Evolutionary conservation across 2,797 vertebrate species (phyloP).

Genomic region (Aldrovandia affinis): DNA sequence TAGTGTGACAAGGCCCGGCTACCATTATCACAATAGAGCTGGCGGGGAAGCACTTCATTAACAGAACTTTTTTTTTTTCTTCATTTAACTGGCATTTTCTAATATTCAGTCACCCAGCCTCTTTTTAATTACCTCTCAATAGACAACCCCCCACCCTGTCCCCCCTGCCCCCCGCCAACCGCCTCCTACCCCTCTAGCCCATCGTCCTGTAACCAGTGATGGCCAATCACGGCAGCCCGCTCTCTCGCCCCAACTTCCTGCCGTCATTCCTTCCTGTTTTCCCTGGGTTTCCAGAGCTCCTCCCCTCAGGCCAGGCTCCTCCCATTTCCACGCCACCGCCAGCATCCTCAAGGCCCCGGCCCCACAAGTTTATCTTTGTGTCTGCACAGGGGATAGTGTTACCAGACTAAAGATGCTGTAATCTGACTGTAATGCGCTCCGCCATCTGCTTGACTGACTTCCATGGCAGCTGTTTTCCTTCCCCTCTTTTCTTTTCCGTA

Average conservation of each 20-base stretch:
- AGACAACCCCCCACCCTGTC: not conserved
- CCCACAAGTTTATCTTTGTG: not conserved
- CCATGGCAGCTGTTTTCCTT: not conserved
- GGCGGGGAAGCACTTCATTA: constrained; percentile 9
- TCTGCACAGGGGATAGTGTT: not conserved
- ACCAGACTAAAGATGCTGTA: constrained; percentile 12
- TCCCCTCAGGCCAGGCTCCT: not conserved
- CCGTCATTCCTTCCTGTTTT: not conserved
- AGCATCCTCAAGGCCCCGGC: not conserved
- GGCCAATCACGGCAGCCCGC: not conserved
- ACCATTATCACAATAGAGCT: not conserved
- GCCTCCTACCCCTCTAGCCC: not conserved
- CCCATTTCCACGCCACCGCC: not conserved
- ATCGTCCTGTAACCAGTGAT: not conserved
- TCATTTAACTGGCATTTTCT: constrained; percentile 60
- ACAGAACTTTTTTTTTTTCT: not conserved
- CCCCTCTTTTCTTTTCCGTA: not conserved
- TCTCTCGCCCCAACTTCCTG: not conserved
- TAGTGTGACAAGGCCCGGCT: not conserved
- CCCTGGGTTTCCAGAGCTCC: not conserved
- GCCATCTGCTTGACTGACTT: constrained; percentile 6
- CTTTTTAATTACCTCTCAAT: constrained; percentile 62
- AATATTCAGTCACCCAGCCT: constrained; percentile 55
- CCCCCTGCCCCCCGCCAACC: not conserved
- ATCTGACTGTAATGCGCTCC: not conserved